Percentiles rank a stretch among this genome's conserved stretches.
These are phyloP conservation scores for Lycopodina hypogea DNA, from an alignment of 37 sponge, comb jelly and placozoan species.

Conservation along the genomic window DNA sequence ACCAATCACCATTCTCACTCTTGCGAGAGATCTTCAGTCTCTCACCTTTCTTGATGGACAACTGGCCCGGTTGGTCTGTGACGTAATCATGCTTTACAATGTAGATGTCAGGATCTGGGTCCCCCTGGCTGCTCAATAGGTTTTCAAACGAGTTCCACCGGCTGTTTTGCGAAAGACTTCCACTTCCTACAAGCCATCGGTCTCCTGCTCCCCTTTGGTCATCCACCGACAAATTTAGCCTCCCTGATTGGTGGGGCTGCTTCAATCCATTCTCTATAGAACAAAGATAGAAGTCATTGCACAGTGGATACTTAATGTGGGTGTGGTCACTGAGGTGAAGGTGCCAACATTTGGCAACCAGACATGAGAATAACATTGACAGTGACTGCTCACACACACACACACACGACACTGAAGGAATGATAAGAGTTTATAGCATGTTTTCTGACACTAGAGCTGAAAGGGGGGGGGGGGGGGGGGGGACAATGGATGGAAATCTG, in stretches of 20 bases:
- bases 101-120: constrained; percentile 64
- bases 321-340: neutral
- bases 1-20: constrained; percentile 81
- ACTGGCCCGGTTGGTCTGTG: constrained; percentile 69
- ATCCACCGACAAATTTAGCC: neutral
- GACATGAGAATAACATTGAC: too few species aligned
- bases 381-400: too few species aligned
- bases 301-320: too few species aligned
- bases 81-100: constrained; percentile 72
- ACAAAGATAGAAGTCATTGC: neutral
- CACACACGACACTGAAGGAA: too few species aligned
- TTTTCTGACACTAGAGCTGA: neutral
- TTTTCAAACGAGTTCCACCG: constrained; percentile 68
- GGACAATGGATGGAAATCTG: too few species aligned
- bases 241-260: neutral
- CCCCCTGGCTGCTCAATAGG: constrained; percentile 24
- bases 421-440: neutral
- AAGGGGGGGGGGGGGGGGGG: too few species aligned
- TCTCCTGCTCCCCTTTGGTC: constrained; percentile 6
- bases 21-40: constrained; percentile 61
- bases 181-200: neutral
- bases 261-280: constrained; percentile 24
- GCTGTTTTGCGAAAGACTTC: constrained; percentile 6
- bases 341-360: too few species aligned
- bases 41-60: constrained; percentile 75